Conservation (phyloP, 2,797 vertebrate species). For the Neomorphus geoffroyi region DNA sequence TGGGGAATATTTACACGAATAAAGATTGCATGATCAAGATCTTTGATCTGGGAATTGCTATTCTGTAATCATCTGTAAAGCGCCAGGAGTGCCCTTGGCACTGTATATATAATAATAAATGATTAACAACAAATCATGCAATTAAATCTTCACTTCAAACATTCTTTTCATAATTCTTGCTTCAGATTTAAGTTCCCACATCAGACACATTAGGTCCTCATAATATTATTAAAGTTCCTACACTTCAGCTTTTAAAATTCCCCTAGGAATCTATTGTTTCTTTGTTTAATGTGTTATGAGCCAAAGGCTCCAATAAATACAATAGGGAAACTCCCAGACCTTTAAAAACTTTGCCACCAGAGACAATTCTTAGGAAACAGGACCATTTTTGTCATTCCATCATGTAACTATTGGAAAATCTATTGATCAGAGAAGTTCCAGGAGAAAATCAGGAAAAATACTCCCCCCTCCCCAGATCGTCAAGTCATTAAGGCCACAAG, state of each 20-base stretch:
- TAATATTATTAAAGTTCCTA: slow-evolving; percentile 59
- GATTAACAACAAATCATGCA: slow-evolving; percentile 63
- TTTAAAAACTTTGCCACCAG: slow-evolving; percentile 52
- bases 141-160: slow-evolving; percentile 56
- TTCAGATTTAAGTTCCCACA: slow-evolving; percentile 57
- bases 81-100: slow-evolving; percentile 57
- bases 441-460: not conserved
- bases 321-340: slow-evolving; percentile 57
- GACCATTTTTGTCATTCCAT: slow-evolving; percentile 52
- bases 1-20: slow-evolving; percentile 50
- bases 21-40: slow-evolving; percentile 49
- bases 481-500: not conserved
- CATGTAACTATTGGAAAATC: not conserved
- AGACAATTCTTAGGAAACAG: slow-evolving; percentile 37
- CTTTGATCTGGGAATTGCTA: slow-evolving; percentile 58
- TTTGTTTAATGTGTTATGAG: slow-evolving; percentile 63
- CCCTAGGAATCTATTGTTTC: slow-evolving; percentile 62
- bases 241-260: slow-evolving; percentile 59
- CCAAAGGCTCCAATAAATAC: slow-evolving; percentile 45
- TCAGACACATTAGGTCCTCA: slow-evolving; percentile 50
- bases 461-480: not conserved
- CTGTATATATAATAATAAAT: slow-evolving; percentile 53
- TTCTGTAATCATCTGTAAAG: slow-evolving; percentile 59
- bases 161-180: slow-evolving; percentile 49
- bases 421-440: slow-evolving; percentile 28